A percentile compares a stretch with the other conserved stretches of the same genome.
These are phyloP conservation scores for Tyria jacobaeae DNA, from an alignment of 2,888 invertebrate species.

Conservation along the genomic window DNA sequence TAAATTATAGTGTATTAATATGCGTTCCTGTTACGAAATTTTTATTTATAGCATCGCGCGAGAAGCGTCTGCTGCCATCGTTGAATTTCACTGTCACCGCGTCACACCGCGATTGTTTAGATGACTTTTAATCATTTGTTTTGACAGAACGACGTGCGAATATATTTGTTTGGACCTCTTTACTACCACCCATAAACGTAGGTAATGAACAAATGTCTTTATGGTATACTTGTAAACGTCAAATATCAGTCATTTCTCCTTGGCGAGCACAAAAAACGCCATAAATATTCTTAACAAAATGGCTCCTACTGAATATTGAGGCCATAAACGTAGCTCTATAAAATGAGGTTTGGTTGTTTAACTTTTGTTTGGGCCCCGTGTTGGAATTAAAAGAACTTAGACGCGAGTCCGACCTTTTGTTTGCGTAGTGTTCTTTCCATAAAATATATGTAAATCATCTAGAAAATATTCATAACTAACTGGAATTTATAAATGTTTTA, in stretches of 20 bases:
- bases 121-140: constrained; percentile 65
- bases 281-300: constrained; percentile 84
- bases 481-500: constrained; percentile 77
- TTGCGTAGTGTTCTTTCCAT: constrained; percentile 67
- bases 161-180: constrained; percentile 70
- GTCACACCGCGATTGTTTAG: constrained; percentile 54
- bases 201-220: constrained; percentile 83
- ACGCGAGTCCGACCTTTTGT: constrained; percentile 74
- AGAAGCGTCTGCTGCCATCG: constrained; percentile 58
- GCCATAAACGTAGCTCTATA: constrained; percentile 80
- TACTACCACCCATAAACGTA: constrained; percentile 73
- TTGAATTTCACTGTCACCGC: constrained; percentile 30
- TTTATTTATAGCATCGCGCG: constrained; percentile 74
- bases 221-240: constrained; percentile 82
- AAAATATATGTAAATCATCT: constrained; percentile 80
- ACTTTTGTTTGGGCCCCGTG: constrained; percentile 76
- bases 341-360: constrained; percentile 81
- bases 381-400: constrained; percentile 78
- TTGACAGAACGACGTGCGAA: constrained; percentile 72
- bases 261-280: constrained; percentile 75
- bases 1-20: constrained; percentile 84
- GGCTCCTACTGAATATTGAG: constrained; percentile 84
- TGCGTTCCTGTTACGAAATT: constrained; percentile 72
- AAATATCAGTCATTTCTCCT: constrained; percentile 79
- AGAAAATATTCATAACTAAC: constrained; percentile 80